Base-by-base conservation (phyloP, 2,113 vertebrate genomes). In the Vireo altiloquus region DNA sequence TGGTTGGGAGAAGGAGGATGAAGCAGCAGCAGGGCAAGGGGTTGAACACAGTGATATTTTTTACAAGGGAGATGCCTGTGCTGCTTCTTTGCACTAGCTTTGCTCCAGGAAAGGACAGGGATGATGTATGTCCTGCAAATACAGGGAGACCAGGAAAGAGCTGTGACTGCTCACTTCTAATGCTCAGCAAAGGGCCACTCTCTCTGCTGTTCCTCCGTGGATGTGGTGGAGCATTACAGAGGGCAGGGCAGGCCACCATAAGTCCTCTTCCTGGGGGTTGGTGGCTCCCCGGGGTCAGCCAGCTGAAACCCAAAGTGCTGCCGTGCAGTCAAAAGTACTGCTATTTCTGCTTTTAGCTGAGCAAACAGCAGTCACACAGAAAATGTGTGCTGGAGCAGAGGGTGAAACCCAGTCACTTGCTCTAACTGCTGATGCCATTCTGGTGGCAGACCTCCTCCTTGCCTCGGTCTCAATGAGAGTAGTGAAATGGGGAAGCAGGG, bases 321-420 rank as follows among this genome's bases (percentile, higher is more conserved):
- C 76, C 0, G 0, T 2, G 0, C 6, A 5, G 39, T 33, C 8
- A 12, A 33, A 90, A 93, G 65, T 52, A 54, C 42, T 93, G 82
- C 78, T 75, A 52, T 94, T 93, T 78, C 87, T 91, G 68, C 60
- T 94, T 89, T 82, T 65, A 90, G 87, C 86, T 69, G 50, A 76
- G 89, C 70, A 69, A 84, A 87, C 57, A 19, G 47, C 75, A 94
- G 85, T 71, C 30, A 3, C 63, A 52, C 76, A 84, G 70, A 80
- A 82, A 76, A 59, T 2, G 9, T 35, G 65, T 54, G 88, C 78
- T 77, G 66, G 53, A 82, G 65, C 72, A 82, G 57, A 66, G 59
- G 83, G 35, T 64, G 59, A 94, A 95, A 82, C 37, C 30, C 66
- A 61, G 92, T 16, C 71, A 17, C 47, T 93, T 37, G 72, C 39